Evolutionary conservation across 2,888 invertebrate species (phyloP), one percentile per base, ranked within the genome.

Genomic region (Microctonus hyperodae): DNA sequence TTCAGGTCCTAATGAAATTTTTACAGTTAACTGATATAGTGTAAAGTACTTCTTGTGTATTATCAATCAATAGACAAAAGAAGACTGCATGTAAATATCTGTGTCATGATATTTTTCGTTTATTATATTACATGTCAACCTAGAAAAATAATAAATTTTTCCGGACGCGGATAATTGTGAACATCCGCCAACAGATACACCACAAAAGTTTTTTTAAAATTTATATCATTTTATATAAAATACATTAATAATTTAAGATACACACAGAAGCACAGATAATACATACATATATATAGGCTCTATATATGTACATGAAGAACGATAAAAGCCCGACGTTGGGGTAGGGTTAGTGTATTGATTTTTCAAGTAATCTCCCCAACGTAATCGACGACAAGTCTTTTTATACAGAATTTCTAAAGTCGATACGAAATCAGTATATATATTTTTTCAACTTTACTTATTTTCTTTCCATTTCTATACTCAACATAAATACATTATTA

Each of bases 301-400:
- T 25, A 23, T n/a, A 48, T 48, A 51, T 51, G 23, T 51, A 22
- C 13, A 33, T 28, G 20, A 31, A 10, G 31, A 59, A 64, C 58
- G 63, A 63, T 9, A 44, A 58, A 67, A 40, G 22, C 58, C 51
- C 63, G 63, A 63, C 37, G 40, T 62, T 64, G 64, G 69, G 72
- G 72, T 73, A 68, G 73, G 69, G 70, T 73, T 73, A 70, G 71
- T 71, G 70, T 83, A 83, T 83, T 82, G 82, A 83, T 83, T 81
- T 83, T 80, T 75, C 77, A 73, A 73, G 74, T 77, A 75, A 65
- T 69, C 69, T 70, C 69, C 57, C 62, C 37, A 62, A 74, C 66
- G 72, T 74, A 76, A 79, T 80, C 77, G 78, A n/a, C n/a, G n/a
- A n/a, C 77, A 78, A 76, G 78, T 60, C 31, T 11, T 20, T 28